phyloP scores from a whole-genome alignment of 2,888 invertebrate species.

The Dryocosmus kuriphilus region DNA sequence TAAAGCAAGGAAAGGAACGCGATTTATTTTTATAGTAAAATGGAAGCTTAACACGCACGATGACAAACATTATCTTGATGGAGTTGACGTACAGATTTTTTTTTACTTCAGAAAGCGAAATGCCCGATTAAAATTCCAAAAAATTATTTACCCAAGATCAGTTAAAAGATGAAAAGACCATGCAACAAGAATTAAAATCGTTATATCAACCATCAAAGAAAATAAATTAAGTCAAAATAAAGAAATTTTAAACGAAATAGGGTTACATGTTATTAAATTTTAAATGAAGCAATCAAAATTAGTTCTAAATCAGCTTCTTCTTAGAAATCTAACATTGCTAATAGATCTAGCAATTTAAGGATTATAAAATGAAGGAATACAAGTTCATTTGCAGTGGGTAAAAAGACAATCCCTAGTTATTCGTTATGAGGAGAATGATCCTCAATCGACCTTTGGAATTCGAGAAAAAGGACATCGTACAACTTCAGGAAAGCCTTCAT shows the following conservation, averaged over 20 bases:
- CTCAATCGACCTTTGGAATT: slow-evolving; percentile 32
- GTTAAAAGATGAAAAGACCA: neutral
- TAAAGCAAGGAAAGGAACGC: neutral
- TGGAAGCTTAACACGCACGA: neutral
- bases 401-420: slow-evolving; percentile 20
- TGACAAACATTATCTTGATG: neutral
- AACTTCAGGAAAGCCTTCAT: slow-evolving; percentile 14
- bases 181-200: no score
- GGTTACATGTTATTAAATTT: no score
- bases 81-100: neutral
- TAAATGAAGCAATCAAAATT: no score
- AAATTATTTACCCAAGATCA: neutral
- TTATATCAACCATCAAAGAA: neutral
- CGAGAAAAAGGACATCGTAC: slow-evolving; percentile 18
- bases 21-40: neutral
- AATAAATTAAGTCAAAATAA: neutral
- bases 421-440: slow-evolving; percentile 13
- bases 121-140: neutral
- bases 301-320: no score
- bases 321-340: no score
- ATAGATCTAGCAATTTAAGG: neutral
- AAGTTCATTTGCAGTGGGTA: slow-evolving; percentile 4
- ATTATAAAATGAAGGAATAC: neutral
- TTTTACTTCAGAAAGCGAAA: neutral
- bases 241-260: no score